These are phyloP conservation scores for Chelonoidis abingdonii DNA, from an alignment of 2,113 vertebrate species.

Conservation along the genomic window DNA sequence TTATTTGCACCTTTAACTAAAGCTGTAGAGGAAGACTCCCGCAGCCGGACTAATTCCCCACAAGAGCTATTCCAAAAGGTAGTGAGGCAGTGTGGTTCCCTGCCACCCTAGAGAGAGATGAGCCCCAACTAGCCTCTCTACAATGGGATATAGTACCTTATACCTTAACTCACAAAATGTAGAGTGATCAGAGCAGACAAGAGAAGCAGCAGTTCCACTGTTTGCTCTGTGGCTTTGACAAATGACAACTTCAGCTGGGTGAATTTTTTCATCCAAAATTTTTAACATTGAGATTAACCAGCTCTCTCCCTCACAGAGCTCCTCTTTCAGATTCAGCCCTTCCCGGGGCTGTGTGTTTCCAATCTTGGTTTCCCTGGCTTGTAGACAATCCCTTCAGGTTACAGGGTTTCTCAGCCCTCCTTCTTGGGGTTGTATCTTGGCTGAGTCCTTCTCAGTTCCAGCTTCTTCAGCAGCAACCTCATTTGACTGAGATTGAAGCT, in stretches of 20 bases:
- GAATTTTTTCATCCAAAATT: neutral
- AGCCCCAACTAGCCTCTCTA: no score
- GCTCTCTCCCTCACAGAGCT: neutral
- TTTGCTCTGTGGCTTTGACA: neutral
- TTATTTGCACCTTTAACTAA: no score
- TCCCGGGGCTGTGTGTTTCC: neutral
- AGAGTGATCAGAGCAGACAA: neutral
- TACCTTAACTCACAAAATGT: neutral
- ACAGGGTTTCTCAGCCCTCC: neutral
- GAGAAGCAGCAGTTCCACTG: neutral
- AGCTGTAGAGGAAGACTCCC: no score
- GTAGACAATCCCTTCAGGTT: neutral
- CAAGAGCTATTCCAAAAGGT: no score
- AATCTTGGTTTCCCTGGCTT: neutral
- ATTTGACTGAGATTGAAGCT: neutral
- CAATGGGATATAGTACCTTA: neutral
- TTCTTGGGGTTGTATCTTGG: neutral
- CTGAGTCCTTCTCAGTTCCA: neutral
- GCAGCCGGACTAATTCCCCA: no score
- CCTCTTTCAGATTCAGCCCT: neutral
- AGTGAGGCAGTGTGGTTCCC: no score
- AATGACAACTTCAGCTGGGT: neutral
- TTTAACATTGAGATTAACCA: neutral
- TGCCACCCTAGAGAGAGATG: no score
- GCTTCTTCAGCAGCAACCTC: neutral